Evolutionary conservation across 2,797 vertebrate species (phyloP), one percentile per base, ranked within the genome.

Genomic region (Lindbergichthys nudifrons): DNA sequence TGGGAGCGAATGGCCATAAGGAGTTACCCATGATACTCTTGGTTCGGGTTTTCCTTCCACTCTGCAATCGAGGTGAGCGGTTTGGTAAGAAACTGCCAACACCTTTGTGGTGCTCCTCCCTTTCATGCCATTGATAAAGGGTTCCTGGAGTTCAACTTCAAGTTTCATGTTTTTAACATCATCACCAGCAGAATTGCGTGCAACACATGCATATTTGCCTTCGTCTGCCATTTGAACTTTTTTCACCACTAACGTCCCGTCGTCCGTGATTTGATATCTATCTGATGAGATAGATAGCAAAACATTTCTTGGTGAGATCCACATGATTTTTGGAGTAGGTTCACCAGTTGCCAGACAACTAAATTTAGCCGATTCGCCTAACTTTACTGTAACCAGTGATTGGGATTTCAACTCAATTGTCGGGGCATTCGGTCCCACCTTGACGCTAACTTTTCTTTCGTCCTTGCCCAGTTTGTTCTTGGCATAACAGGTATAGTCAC

Each of bases 401-500:
- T 92, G 92, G 3, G 91, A 88, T 76, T 92, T 94, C 1, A 69
- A 89, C 57, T 36, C 69, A 71, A 93, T 94, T 58, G 72, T 87
- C 5, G 93, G 93, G 77, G 88, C 86, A 51, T 92, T 91, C 7
- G 91, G 90, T 48, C 85, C 89, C 47, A 96, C 91, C 80, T 81
- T 92, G 36, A 96, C 87, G 2, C 83, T 95, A 14, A 96, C 88
- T 85, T 93, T 95, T 88, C 90, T 94, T 80, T 95, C 94, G 14
- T 95, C 95, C 79, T 92, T 94, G 46, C 95, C 95, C 11, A 95
- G 85, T 74, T 93, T 93, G 76, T 96, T 96, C 62, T 94, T 94
- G 18, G 95, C 95, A 19, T 93, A 92, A 68, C 95, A 96, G 18
- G 94, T 96, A 72, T 96, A 96, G 84, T 96, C 93, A 0, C 95